Evolutionary conservation across 2,797 vertebrate genomes (phyloP), one percentile per base, ranked within the genome.

Genomic region (Crenuchus spilurus): DNA sequence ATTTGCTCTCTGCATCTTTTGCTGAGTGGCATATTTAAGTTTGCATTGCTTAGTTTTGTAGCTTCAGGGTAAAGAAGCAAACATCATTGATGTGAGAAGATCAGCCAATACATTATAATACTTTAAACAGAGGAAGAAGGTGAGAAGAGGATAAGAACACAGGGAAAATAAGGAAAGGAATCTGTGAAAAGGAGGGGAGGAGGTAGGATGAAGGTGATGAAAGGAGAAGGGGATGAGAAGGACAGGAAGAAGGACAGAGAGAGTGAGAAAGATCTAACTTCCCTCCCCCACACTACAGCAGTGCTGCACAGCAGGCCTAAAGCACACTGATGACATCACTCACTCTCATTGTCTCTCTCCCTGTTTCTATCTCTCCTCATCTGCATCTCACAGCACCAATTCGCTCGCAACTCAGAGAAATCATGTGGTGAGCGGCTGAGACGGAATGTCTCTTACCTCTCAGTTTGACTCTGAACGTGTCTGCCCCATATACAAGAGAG

Each of bases 261-360:
- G 22, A 26, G 5, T 5, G 14, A 62, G n/a, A 5, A 49, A 20
- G 4, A 49, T 62, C 20, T 31, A 14, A 62, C 35, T 81, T 51
- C 42, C 85, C 78, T 74, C 77, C 74, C 57, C 84, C 74, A 84
- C 31, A 88, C 87, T 70, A 87, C 85, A 82, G 71, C 83, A 52
- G 60, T 44, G 70, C 49, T 9, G 14, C 49, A 68, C 65, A 41
- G 51, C 26, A 31, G 61, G 64, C 33, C 64, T 51, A 46, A 37
- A 67, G 13, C 30, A 35, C 18, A 37, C 31, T 37, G 54, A 57
- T 58, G 39, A 46, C 54, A 44, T 46, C 39, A n/a, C 48, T 33
- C 22, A 22, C n/a, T 62, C 46, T 20, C 6, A 35, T 48, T 46
- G 39, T 28, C 28, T 60, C 52, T 62, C 20, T 41, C 14, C 18